phyloP scores from a whole-genome alignment of 2,888 invertebrate genomes.

The Plusia festucae region DNA sequence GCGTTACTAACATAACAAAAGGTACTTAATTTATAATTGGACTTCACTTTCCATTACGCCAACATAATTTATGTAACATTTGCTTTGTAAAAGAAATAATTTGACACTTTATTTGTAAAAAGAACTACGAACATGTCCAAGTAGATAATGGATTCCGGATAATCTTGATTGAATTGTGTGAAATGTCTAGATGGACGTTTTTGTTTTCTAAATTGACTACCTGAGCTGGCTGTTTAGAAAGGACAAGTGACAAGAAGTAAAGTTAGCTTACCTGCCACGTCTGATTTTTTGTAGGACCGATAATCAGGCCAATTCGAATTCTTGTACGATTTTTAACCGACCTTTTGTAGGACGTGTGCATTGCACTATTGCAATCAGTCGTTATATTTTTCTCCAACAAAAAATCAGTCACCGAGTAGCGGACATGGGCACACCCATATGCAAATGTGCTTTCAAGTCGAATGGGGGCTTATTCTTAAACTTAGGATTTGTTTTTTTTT shows the following conservation, averaged over 20 bases:
- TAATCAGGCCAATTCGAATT: too few species aligned
- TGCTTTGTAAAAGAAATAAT: constrained; percentile 56
- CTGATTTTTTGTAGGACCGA: too few species aligned
- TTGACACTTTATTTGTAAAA: constrained; percentile 52
- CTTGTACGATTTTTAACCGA: too few species aligned
- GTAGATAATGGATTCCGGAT: constrained; percentile 44
- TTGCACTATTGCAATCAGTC: too few species aligned
- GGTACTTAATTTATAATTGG: constrained; percentile 60
- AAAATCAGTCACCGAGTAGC: too few species aligned
- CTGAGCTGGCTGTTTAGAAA: constrained; percentile 22
- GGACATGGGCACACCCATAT: too few species aligned
- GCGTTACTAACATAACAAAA: constrained; percentile 53
- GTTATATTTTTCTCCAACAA: too few species aligned
- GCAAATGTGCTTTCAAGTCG: neutral
- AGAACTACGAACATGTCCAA: constrained; percentile 49
- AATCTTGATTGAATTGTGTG: constrained; percentile 56
- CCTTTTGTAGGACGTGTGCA: too few species aligned
- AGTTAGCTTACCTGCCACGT: too few species aligned
- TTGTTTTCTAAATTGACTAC: constrained; percentile 30
- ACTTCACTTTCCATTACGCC: constrained; percentile 62
- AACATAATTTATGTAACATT: constrained; percentile 59
- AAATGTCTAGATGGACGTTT: constrained; percentile 30
- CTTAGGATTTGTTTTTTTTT: neutral
- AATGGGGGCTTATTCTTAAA: neutral
- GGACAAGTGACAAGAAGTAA: neutral